Conservation (phyloP, 2,113 vertebrate genomes). For the Piaya cayana region DNA sequence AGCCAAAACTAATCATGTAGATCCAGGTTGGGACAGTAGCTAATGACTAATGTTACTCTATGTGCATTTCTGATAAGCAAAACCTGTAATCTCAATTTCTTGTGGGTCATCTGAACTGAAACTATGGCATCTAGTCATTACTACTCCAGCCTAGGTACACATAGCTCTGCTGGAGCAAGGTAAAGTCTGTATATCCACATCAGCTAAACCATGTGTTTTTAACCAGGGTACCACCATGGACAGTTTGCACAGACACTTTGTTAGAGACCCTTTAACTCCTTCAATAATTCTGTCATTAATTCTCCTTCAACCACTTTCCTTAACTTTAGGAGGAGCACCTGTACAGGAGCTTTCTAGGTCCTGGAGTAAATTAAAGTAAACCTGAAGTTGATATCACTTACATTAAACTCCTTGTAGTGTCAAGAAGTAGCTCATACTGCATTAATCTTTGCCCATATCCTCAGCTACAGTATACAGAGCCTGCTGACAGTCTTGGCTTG, state of each 20-base stretch:
- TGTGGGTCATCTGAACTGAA: neutral
- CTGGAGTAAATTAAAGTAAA: neutral
- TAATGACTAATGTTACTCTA: neutral
- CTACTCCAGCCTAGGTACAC: neutral
- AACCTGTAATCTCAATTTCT: neutral
- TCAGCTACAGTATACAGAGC: neutral
- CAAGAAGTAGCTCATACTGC: neutral
- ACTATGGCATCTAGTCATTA: neutral
- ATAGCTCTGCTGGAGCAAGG: neutral
- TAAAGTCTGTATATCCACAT: neutral
- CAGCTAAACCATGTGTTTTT: neutral
- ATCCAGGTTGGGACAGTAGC: neutral
- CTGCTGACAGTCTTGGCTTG: neutral
- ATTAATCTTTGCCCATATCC: neutral
- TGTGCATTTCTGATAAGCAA: neutral
- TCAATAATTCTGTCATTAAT: neutral
- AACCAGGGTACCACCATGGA: neutral
- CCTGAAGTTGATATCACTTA: neutral
- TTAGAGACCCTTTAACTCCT: neutral
- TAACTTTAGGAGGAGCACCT: neutral
- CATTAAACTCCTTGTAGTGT: neutral
- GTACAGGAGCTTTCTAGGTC: neutral
- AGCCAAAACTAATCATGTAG: neutral
- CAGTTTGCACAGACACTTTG: neutral
- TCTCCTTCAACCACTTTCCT: neutral